Evolutionary conservation across 2,888 invertebrate genomes (phyloP), one percentile per base, ranked within the genome.

Genomic region (Apamea sordens): DNA sequence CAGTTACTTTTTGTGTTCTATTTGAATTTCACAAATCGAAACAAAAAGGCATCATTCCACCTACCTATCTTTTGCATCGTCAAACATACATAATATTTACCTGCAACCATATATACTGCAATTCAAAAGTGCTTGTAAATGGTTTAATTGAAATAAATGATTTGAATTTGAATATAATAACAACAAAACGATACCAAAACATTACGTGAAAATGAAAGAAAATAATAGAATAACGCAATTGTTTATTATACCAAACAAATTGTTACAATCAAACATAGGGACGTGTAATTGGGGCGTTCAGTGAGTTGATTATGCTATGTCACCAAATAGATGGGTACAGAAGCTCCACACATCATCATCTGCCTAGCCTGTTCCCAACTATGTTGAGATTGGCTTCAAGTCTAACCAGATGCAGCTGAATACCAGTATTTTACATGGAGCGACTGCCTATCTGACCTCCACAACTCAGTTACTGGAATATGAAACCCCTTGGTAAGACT

Each of bases 221-320:
- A 86, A 84, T 73, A 83, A 79, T 76, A 72, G 61, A 63, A 69
- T 65, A 86, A 59, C 65, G 56, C 68, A 76, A 86, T 84, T 80
- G 80, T 88, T 88, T 83, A 79, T 85, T 83, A 83, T 83, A 71
- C 71, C 77, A 47, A 67, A 83, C 83, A 83, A 83, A 86, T 86
- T 80, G 83, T 79, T 61, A 73, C 75, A 85, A 80, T 83, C 77
- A 74, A 75, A 68, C 79, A 68, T 65, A 65, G 76, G 75, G 69
- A 85, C 72, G 64, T 63, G 80, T 86, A 86, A 86, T 86, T 84
- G 85, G 73, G 53, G 70, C 63, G 87, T 73, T 85, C 76, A 85
- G 76, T 74, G 75, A 70, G 64, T 77, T 86, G 76, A 86, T 85
- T 86, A 84, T 79, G 50, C 63, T 53, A 4, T 74, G 76, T 47